Evolutionary conservation across 37 sponge, comb jelly and placozoan genomes (phyloP).

Genomic region (Tethya wilhelma): DNA sequence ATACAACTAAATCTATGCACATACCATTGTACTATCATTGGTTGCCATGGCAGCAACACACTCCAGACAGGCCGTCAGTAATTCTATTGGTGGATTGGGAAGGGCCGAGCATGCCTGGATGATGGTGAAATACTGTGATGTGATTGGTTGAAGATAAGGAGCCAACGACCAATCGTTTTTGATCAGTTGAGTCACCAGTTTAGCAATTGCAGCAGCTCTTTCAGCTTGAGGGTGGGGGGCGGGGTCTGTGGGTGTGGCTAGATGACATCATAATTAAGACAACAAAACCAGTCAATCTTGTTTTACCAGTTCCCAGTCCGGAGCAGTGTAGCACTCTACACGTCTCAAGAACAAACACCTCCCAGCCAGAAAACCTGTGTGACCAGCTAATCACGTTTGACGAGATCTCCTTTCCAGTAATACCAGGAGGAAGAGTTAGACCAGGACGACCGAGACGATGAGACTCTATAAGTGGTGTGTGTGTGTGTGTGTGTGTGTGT

Average conservation of each 20-base stretch:
- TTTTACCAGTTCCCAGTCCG: constrained; percentile 48
- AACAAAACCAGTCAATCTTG: background rate
- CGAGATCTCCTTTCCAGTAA: constrained; percentile 1
- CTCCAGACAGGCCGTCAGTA: constrained; percentile 67
- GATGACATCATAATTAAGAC: background rate
- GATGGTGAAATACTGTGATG: constrained; percentile 42
- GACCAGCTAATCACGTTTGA: constrained; percentile 51
- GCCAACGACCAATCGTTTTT: constrained; percentile 39
- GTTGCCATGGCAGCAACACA: constrained; percentile 57
- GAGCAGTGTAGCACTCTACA: constrained; percentile 36
- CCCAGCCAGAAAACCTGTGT: constrained; percentile 63
- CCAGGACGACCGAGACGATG: constrained; percentile 23
- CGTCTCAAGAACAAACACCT: constrained; percentile 43
- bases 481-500: background rate
- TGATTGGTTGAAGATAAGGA: constrained; percentile 41
- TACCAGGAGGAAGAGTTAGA: constrained; percentile 9
- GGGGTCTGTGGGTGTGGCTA: constrained; percentile 5
- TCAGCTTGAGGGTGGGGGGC: background rate
- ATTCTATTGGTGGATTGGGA: constrained; percentile 47
- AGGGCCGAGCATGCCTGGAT: constrained; percentile 49
- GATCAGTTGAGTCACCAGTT: constrained; percentile 50
- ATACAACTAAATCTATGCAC: background rate
- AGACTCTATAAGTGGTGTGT: background rate
- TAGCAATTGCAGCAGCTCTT: constrained; percentile 16
- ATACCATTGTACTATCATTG: background rate